Conservation (phyloP, 2,797 vertebrate species). For the Thunnus albacares region DNA sequence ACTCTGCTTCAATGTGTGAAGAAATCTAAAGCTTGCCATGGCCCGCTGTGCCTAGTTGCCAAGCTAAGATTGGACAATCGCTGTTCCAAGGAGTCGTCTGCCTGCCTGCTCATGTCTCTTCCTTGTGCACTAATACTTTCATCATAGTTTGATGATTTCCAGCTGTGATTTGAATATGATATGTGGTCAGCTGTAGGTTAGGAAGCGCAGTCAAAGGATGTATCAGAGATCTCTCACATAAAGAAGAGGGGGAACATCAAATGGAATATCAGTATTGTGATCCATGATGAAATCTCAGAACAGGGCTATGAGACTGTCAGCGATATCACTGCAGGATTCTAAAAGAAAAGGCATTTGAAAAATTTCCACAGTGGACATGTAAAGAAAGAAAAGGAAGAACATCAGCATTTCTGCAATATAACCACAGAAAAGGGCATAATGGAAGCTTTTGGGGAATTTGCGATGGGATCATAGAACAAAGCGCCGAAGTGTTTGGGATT, state of each 20-base stretch:
- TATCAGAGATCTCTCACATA: background rate
- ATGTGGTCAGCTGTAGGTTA: slow-evolving; percentile 1
- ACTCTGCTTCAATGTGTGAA: too few species aligned
- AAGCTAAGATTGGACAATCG: background rate
- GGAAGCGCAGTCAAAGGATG: background rate
- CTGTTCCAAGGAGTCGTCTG: background rate
- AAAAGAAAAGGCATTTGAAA: slow-evolving; percentile 16
- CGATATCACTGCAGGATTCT: slow-evolving; percentile 3
- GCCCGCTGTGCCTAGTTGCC: background rate
- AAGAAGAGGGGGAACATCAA: background rate
- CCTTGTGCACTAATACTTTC: background rate
- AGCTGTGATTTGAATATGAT: slow-evolving; percentile 5
- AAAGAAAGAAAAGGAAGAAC: slow-evolving; percentile 25
- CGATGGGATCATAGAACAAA: slow-evolving; percentile 52
- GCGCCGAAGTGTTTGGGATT: slow-evolving; percentile 58
- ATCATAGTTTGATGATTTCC: background rate
- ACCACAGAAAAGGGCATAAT: slow-evolving; percentile 28
- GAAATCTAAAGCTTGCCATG: background rate
- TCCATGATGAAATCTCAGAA: background rate
- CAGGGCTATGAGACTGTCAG: slow-evolving; percentile 2
- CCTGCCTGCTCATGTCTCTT: background rate
- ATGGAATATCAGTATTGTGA: slow-evolving; percentile 4
- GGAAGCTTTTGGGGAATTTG: slow-evolving; percentile 53
- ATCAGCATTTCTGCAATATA: slow-evolving; percentile 32
- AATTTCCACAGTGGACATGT: slow-evolving; percentile 8